Percentiles rank a stretch among this genome's conserved stretches.
Conservation (phyloP, 2,113 vertebrate genomes). For the Gavia stellata region DNA sequence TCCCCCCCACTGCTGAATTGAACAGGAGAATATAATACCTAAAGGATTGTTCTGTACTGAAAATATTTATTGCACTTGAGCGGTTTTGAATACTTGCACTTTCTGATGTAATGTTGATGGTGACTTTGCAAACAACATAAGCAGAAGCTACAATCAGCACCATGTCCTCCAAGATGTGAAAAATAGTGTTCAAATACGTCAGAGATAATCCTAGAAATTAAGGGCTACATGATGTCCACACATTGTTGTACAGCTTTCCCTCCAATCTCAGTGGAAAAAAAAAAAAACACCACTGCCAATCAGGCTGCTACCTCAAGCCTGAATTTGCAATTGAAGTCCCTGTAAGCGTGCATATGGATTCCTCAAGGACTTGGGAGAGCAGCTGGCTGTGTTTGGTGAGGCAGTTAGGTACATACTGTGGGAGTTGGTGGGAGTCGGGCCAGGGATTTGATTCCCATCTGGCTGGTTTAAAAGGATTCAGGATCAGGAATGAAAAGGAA, state of each 20-base stretch:
- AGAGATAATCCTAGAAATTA: not conserved
- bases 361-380: not conserved
- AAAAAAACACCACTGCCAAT: not conserved
- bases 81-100: not conserved
- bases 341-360: fast-evolving
- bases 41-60: not conserved
- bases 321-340: not conserved
- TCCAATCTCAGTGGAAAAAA: not conserved
- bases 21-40: not conserved
- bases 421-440: not conserved
- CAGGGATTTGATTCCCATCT: not conserved
- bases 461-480: not conserved
- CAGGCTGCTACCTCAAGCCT: not conserved
- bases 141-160: not conserved
- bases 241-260: not conserved
- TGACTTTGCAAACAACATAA: not conserved
- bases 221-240: not conserved
- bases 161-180: not conserved
- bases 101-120: not conserved
- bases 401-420: fast-evolving
- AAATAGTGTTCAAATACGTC: not conserved
- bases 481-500: not conserved
- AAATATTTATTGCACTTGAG: not conserved
- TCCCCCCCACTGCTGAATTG: not conserved
- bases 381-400: not conserved